A percentile compares a stretch with the other conserved stretches of the same genome.
Conservation (phyloP, 2,888 invertebrate species). For the Acleris holmiana region DNA sequence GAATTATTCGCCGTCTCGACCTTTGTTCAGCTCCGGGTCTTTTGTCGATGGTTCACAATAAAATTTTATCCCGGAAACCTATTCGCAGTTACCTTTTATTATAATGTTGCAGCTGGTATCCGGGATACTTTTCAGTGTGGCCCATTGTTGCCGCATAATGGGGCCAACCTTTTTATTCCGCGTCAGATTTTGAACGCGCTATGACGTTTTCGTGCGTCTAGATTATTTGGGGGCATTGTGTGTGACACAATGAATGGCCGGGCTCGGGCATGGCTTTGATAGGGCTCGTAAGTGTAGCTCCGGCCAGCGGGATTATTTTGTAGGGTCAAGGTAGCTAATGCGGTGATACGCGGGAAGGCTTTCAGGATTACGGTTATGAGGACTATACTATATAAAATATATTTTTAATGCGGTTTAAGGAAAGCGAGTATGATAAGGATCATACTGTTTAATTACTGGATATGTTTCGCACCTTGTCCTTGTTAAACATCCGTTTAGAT, state of each 20-base stretch:
- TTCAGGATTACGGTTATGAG: slow-evolving; percentile 24
- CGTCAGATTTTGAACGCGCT: slow-evolving; percentile 65
- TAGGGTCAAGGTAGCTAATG: slow-evolving; percentile 44
- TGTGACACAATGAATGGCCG: slow-evolving; percentile 50
- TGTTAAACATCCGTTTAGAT: not conserved
- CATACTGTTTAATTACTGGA: slow-evolving; percentile 17
- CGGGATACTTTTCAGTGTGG: slow-evolving; percentile 70
- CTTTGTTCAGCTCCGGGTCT: slow-evolving; percentile 53
- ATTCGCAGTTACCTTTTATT: slow-evolving; percentile 82
- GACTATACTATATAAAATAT: slow-evolving; percentile 25
- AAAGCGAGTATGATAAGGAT: slow-evolving; percentile 2
- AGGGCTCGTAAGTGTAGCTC: slow-evolving; percentile 42
- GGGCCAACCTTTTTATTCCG: slow-evolving; percentile 77
- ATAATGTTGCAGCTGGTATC: slow-evolving; percentile 78
- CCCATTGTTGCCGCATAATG: slow-evolving; percentile 74
- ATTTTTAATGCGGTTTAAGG: slow-evolving; percentile 23
- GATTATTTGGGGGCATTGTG: slow-evolving; percentile 46
- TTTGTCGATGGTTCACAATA: slow-evolving; percentile 79
- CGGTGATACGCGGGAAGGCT: slow-evolving; percentile 21
- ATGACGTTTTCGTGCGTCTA: slow-evolving; percentile 46
- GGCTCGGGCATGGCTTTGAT: slow-evolving; percentile 39
- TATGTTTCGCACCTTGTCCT: slow-evolving; percentile 9
- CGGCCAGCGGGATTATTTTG: slow-evolving; percentile 48
- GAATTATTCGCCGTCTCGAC: slow-evolving; percentile 44
- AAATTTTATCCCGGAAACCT: slow-evolving; percentile 80